phyloP scores from a whole-genome alignment of 37 sponge, comb jelly and placozoan genomes.

The Geodia barretti region DNA sequence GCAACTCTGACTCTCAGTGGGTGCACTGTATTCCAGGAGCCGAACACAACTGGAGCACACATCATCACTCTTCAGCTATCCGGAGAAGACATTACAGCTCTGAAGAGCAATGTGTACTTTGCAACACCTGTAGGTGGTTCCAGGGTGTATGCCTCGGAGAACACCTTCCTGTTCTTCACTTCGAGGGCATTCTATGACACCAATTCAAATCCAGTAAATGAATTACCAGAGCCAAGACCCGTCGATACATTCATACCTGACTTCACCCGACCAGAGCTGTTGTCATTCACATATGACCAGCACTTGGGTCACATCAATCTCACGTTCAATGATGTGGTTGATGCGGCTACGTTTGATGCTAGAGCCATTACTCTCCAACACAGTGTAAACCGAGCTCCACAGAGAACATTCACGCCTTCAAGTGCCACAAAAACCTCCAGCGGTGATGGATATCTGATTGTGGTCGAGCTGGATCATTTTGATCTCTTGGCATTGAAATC shows the following conservation, averaged over 20 bases:
- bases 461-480: conserved; percentile 68
- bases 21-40: conserved; percentile 39
- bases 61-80: conserved; percentile 64
- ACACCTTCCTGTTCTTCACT: conserved; percentile 68
- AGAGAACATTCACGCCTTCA: conserved; percentile 64
- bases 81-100: conserved; percentile 37
- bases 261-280: conserved; percentile 66
- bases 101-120: conserved; percentile 70
- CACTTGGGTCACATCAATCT: conserved; percentile 66
- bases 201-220: conserved; percentile 31
- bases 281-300: conserved; percentile 78
- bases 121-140: conserved; percentile 24
- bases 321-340: conserved; percentile 89
- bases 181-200: conserved; percentile 61
- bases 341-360: conserved; percentile 66
- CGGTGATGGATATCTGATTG: conserved; percentile 79
- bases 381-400: conserved; percentile 19
- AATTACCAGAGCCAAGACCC: background rate
- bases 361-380: conserved; percentile 86
- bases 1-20: conserved; percentile 58
- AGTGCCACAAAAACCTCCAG: conserved; percentile 64
- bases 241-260: conserved; percentile 63
- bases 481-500: conserved; percentile 85
- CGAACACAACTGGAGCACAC: conserved; percentile 24
- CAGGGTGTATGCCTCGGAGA: background rate